A percentile compares a stretch with the other conserved stretches of the same genome.
Conservation (phyloP, 1,140 invertebrate genomes). For the Marisa cornuarietis region DNA sequence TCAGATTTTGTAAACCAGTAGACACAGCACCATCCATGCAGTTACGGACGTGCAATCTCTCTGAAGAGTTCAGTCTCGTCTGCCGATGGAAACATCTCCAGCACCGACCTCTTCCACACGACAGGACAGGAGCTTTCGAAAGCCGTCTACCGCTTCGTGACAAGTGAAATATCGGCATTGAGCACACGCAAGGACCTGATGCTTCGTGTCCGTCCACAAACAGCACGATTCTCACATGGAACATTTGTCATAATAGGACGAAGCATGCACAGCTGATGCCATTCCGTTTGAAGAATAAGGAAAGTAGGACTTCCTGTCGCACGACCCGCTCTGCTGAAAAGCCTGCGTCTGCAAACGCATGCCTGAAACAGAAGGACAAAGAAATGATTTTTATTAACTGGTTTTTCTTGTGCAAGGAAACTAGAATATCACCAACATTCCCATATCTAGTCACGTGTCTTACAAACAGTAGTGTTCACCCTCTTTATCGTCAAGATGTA, state of each 20-base stretch:
- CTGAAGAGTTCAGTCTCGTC: too few relatives aligned
- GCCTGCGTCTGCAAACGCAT: slow-evolving; percentile 26
- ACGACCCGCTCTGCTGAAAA: slow-evolving; percentile 25
- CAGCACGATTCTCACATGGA: slow-evolving; percentile 24
- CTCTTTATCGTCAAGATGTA: too few relatives aligned
- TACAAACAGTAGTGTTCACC: too few relatives aligned
- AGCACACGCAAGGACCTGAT: background rate
- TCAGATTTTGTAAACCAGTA: too few relatives aligned
- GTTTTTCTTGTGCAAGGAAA: too few relatives aligned
- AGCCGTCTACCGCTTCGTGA: background rate
- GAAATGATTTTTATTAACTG: too few relatives aligned
- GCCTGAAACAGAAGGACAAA: slow-evolving; percentile 9
- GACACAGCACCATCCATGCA: background rate
- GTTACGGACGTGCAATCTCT: too few relatives aligned
- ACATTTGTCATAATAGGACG: slow-evolving; percentile 31
- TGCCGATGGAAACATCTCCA: background rate
- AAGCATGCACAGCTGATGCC: slow-evolving; percentile 24
- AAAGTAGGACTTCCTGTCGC: slow-evolving; percentile 31
- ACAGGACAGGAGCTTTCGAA: too few relatives aligned
- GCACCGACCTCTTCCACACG: too few relatives aligned
- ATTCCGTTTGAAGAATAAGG: slow-evolving; percentile 26
- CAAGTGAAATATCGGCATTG: background rate
- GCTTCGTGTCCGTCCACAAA: background rate
- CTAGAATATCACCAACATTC: too few relatives aligned
- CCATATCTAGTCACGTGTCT: too few relatives aligned